Base-by-base conservation (phyloP, 1,140 invertebrate species). In the Bilobella aurantiaca region DNA sequence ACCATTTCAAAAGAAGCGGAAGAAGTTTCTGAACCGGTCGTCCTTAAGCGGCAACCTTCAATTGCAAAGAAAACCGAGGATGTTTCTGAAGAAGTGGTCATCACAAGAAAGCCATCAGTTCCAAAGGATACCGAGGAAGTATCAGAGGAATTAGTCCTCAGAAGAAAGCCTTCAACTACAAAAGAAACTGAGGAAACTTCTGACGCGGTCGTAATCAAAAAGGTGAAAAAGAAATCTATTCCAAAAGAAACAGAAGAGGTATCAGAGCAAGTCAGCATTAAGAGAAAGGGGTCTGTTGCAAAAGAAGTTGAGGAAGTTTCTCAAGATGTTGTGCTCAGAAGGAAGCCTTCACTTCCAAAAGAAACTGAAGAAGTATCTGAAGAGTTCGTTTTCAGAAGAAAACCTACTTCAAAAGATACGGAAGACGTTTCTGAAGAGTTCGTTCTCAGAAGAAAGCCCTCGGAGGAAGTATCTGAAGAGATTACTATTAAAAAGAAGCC, bases 171-270 rank as follows among this genome's bases (percentile, higher is more conserved):
- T 31, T 57, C 25, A 2, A n/a, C n/a, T 27, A 8, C 16, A 60
- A 63, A 75, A 61, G 79, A 78, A 67, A 81, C 84, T 65, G 85
- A 88, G 76, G 86, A 88, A 77, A 81, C 76, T 25, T 66, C 21
- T 23, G 31, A 65, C n/a, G 53, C 14, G 23, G 16, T 21, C 28
- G 2, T 37, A n/a, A n/a, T n/a, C n/a, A n/a, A n/a, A n/a, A n/a
- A n/a, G n/a, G n/a, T n/a, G 30, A 16, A 25, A 27, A 29, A 47
- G 21, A 8, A 29, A 29, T 18, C n/a, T n/a, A n/a, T n/a, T n/a
- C n/a, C n/a, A n/a, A n/a, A n/a, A n/a, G n/a, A n/a, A n/a, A n/a
- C n/a, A n/a, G n/a, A n/a, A n/a, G n/a, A n/a, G n/a, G n/a, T n/a
- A n/a, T n/a, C n/a, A n/a, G n/a, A n/a, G n/a, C n/a, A n/a, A n/a